phyloP scores from a whole-genome alignment of 2,797 vertebrate species.

The Ceyx erithaca region DNA sequence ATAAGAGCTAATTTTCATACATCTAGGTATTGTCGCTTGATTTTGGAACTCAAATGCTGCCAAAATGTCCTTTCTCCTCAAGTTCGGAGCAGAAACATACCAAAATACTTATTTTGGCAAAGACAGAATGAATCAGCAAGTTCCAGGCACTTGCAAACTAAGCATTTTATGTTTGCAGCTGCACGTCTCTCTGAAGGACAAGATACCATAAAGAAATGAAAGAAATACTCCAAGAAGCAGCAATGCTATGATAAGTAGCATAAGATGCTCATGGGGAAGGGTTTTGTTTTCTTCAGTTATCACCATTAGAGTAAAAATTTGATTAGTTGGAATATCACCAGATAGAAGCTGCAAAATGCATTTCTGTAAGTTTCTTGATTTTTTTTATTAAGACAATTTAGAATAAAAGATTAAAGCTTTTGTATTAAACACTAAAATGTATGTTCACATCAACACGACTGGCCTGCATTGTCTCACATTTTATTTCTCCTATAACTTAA shows the following conservation, averaged over 20 bases:
- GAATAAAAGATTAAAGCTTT: neutral
- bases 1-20: constrained; percentile 8
- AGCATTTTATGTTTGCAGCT: constrained; percentile 55
- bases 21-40: neutral
- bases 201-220: constrained; percentile 23
- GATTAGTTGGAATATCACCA: neutral
- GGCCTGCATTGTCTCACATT: neutral
- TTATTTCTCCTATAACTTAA: neutral
- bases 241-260: neutral
- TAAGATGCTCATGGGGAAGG: neutral
- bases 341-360: neutral
- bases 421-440: neutral
- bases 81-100: neutral
- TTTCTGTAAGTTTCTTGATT: neutral
- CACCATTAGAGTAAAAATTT: neutral
- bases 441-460: neutral
- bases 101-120: constrained; percentile 38
- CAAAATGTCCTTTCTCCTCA: neutral
- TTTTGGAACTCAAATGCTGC: neutral
- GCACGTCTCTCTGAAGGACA: constrained; percentile 12
- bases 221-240: neutral
- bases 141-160: constrained; percentile 57
- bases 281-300: neutral
- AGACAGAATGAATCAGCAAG: constrained; percentile 48
- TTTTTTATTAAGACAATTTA: neutral